These are phyloP conservation scores for Eristalis arbustorum DNA, from an alignment of 2,888 invertebrate species.

Conservation along the genomic window DNA sequence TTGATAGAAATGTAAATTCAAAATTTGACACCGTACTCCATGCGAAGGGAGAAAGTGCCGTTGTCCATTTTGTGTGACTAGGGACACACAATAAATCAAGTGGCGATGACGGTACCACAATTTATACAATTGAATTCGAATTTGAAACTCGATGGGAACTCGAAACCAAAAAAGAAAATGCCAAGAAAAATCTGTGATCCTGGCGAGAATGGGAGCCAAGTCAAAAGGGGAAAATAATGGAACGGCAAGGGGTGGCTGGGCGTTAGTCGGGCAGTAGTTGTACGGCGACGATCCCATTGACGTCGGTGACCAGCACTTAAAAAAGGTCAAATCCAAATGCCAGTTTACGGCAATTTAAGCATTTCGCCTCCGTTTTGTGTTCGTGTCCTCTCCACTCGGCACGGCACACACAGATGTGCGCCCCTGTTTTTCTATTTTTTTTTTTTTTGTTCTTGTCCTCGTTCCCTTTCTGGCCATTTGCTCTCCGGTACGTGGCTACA, in stretches of 20 bases:
- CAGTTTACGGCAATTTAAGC: constrained; percentile 68
- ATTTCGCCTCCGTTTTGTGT: constrained; percentile 43
- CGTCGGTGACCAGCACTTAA: constrained; percentile 61
- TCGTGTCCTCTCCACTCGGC: constrained; percentile 5
- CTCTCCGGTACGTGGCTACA: constrained; percentile 11
- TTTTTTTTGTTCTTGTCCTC: background rate
- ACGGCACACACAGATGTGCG: background rate
- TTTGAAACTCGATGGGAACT: constrained; percentile 50
- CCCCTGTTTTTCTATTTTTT: too few relatives aligned
- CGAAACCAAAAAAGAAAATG: background rate
- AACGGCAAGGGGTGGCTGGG: background rate
- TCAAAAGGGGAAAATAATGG: background rate
- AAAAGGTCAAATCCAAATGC: constrained; percentile 66
- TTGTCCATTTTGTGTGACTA: constrained; percentile 20
- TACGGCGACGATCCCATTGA: constrained; percentile 29
- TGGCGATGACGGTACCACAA: constrained; percentile 42
- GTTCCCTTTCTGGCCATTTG: background rate
- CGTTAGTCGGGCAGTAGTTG: background rate
- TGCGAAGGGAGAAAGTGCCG: background rate
- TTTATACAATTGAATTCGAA: constrained; percentile 65
- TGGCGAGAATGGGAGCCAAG: background rate
- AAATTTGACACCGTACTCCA: constrained; percentile 40
- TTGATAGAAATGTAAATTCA: constrained; percentile 23
- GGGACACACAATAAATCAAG: constrained; percentile 37
- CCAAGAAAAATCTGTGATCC: constrained; percentile 30